Conservation (phyloP, 2,888 invertebrate genomes). For the Rotaria magnacalcarata region DNA sequence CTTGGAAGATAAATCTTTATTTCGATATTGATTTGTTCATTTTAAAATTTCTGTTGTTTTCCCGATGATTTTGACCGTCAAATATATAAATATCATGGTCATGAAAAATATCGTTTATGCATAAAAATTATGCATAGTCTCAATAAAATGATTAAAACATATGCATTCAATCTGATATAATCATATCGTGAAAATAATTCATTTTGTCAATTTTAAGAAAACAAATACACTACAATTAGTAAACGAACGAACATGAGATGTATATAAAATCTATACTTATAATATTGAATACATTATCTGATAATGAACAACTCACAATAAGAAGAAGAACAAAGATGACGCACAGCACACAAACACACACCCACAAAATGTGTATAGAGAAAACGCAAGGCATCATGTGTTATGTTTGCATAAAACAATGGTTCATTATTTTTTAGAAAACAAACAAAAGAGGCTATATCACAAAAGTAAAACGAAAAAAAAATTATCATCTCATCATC, state of each 20-base stretch:
- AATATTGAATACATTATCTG: conserved; percentile 6
- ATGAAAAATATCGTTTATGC: too few species aligned
- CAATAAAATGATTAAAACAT: too few species aligned
- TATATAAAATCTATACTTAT: background rate
- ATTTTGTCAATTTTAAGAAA: background rate
- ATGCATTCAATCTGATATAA: too few species aligned
- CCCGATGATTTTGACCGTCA: too few species aligned
- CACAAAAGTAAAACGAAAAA: background rate
- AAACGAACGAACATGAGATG: background rate
- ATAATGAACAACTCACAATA: background rate
- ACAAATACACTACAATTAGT: background rate
- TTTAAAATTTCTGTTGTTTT: too few species aligned
- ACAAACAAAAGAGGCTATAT: background rate
- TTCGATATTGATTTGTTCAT: background rate
- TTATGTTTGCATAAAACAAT: background rate
- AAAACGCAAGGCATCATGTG: background rate
- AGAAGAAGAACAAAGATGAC: background rate
- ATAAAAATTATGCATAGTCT: too few species aligned
- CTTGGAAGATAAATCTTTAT: background rate
- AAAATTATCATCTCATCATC: background rate
- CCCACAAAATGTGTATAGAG: background rate
- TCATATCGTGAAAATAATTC: too few species aligned
- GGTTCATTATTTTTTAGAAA: background rate
- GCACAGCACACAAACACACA: background rate
- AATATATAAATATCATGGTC: too few species aligned